Base-by-base conservation (phyloP, 2,888 invertebrate genomes). In the Zonitis immaculata region DNA sequence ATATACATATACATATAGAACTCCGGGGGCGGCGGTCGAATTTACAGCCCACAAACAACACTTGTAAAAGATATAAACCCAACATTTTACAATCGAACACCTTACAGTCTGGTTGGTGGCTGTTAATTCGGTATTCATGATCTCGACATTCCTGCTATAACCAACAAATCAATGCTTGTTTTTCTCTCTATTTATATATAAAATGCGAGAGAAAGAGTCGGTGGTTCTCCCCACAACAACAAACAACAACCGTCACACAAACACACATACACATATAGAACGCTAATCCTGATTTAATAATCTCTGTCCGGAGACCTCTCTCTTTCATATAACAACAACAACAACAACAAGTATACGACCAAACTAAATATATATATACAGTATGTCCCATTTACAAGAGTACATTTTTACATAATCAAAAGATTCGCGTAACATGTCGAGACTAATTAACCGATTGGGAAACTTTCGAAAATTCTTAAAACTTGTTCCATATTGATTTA, bases 221-320 rank as follows among this genome's bases (percentile, higher is more conserved):
- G n/a, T 14, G 32, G 8, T 14, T 32, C 32, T 14, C 32, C 32
- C 32, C 14, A 32, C 32, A 30, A 30, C 12, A 30, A 12, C 30
- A 32, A 32, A 32, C 14, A 32, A 12, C 32, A 32, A 32, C 14
- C 32, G 71, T 71, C 73, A 71, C 68, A 72, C 69, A 71, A n/a
- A n/a, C n/a, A n/a, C 70, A 71, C 61, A 67, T 71, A 32, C 14
- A 32, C 32, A 32, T 14, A 32, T 14, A 32, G 14, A 32, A 32
- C 74, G 73, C 75, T 76, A 76, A 76, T 76, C 75, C 74, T 75
- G 75, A 75, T 76, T 75, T 76, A 76, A 74, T 75, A 74, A 74
- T 74, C 73, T 72, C 70, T 68, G 69, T 70, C 66, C 66, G 64
- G 64, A 60, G 44, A 44, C 44, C 49, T 49, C 7, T 22, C 25